Evolutionary conservation across 2,113 vertebrate species (phyloP).

Genomic region (Coreoperca whiteheadi): DNA sequence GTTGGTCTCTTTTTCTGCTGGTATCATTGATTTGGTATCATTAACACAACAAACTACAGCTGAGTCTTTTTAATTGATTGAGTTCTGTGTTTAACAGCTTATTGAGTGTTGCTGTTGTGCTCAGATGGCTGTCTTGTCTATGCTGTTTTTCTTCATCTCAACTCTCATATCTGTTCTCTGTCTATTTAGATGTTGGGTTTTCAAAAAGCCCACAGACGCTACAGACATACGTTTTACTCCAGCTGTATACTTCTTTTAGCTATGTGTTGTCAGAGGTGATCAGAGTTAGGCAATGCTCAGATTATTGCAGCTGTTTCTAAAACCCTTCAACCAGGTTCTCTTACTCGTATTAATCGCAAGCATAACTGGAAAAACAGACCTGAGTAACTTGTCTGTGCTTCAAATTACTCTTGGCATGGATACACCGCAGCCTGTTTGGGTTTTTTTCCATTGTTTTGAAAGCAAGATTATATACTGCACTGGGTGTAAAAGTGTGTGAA

Average conservation of each 20-base stretch:
- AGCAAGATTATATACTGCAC: no score
- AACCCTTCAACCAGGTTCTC: background rate
- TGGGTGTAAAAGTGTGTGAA: background rate
- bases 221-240: background rate
- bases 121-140: no score
- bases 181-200: background rate
- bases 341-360: background rate
- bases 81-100: background rate
- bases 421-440: no score
- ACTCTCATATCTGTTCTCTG: background rate
- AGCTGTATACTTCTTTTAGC: no score
- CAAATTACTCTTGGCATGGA: no score
- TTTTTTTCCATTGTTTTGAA: no score
- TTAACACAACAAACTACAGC: background rate
- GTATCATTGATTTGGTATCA: background rate
- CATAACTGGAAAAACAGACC: no score
- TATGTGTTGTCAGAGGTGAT: background rate
- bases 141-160: no score
- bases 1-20: background rate
- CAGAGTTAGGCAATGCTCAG: background rate
- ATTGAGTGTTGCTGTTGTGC: background rate
- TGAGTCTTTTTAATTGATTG: no score
- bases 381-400: no score
- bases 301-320: background rate
- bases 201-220: background rate